Evolutionary conservation across 2,888 invertebrate genomes (phyloP), one percentile per base, ranked within the genome.

Genomic region (Scaptomyza reducta): DNA sequence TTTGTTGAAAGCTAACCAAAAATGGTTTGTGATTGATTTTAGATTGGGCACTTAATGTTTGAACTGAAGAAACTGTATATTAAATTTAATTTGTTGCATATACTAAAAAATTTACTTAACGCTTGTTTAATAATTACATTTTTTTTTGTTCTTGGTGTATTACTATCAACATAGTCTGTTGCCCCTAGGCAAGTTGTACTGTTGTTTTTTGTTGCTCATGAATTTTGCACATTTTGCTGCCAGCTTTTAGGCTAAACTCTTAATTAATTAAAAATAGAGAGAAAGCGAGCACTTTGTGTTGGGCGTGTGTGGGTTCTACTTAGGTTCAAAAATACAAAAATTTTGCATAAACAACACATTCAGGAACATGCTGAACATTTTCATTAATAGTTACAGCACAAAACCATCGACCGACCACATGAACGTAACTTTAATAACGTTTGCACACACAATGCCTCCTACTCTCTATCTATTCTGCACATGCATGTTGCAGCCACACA

Each of bases 201-300:
- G 45, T 63, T 25, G 0, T 3, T n/a, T n/a, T 44, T 10, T 16
- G 0, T 35, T 22, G 22, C 3, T 22, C 22, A 22, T 22, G 3
- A 22, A 22, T 38, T 45, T 64, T 31, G 63, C 18, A 42, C 42
- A 51, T 51, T 51, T 49, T 3, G 33, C 41, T 64, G 44, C 25
- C 38, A 22, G 22, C 18, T 45, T 44, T 35, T 31, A n/a, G 51
- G 25, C 41, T 40, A 69, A 35, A 44, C 51, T 56, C 44, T 61
- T 70, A 51, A 78, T 74, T 80, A 81, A 77, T 69, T 55, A 60
- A 74, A 77, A 80, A 58, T 56, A 56, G 42, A 58, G 42, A 49
- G 55, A 9, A 10, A 40, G 40, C 42, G 16, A 40, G 40, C 45
- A 42, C 66, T 65, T 64, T 41, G 40, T 53, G 53, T 54, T 54